phyloP scores from a whole-genome alignment of 2,888 invertebrate species.

The Tachystola acroxantha region DNA sequence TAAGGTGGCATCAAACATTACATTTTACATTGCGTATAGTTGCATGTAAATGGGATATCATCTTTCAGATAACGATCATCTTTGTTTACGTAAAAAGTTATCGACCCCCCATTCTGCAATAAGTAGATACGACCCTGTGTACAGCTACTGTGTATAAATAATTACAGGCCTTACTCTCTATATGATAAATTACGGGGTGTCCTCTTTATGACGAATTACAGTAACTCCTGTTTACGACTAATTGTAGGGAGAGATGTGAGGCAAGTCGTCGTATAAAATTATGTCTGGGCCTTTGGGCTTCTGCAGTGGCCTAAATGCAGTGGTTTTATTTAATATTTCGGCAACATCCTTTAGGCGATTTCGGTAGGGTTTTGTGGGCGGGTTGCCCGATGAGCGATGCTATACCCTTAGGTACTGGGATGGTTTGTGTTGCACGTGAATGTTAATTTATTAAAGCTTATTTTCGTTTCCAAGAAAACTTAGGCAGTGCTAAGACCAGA shows the following conservation, averaged over 20 bases:
- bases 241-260: slow-evolving; percentile 49
- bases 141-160: slow-evolving; percentile 33
- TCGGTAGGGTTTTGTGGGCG: slow-evolving; percentile 2
- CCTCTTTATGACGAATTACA: slow-evolving; percentile 38
- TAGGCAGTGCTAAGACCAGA: too few relatives aligned
- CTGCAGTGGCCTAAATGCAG: not conserved
- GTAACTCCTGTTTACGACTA: slow-evolving; percentile 40
- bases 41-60: too few relatives aligned
- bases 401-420: not conserved
- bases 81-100: too few relatives aligned
- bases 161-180: slow-evolving; percentile 1
- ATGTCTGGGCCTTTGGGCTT: slow-evolving; percentile 3
- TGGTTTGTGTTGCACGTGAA: too few relatives aligned
- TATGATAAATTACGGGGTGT: slow-evolving; percentile 3
- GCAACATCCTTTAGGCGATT: slow-evolving; percentile 2
- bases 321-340: not conserved
- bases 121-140: slow-evolving; percentile 6
- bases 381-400: not conserved
- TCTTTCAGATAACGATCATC: too few relatives aligned
- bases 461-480: too few relatives aligned
- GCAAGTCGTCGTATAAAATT: not conserved
- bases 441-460: too few relatives aligned
- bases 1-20: too few relatives aligned
- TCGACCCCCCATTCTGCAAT: too few relatives aligned
- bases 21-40: too few relatives aligned